Base-by-base conservation (phyloP, 2,888 invertebrate genomes). In the Xestia sexstrigata region DNA sequence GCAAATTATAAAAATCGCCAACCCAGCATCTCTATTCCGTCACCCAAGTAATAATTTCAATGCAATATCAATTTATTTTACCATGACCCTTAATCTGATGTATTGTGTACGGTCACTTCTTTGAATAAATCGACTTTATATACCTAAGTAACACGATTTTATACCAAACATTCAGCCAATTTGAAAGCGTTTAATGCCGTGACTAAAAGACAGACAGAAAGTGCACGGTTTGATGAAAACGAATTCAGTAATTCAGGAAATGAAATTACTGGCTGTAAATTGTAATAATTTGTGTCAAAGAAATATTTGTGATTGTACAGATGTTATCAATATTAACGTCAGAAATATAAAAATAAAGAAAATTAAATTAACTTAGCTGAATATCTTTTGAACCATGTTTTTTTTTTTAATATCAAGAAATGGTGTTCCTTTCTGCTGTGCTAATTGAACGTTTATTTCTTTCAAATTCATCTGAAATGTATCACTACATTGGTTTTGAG, bases 191-290 rank as follows among this genome's bases (percentile, higher is more conserved):
- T 81, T 83, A 82, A 63, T 89, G 75, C 86, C 92, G 92, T 93
- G 93, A 93, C 91, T 92, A 84, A 89, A 89, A 90, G 83, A 83
- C 81, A 76, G 85, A 87, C 85, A 88, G 93, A 93, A 93, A 93
- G 92, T 89, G 85, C 90, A 90, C 89, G 90, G 91, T 90, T 84
- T 70, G 35, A 86, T 66, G 75, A 69, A 87, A 86, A 79, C 79
- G 65, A 78, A 87, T 76, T 55, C 76, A 77, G 55, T 75, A 83
- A 86, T 75, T 47, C 76, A 79, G 55, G 84, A 86, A 86, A 83
- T 83, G 17, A 35, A 86, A 52, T 65, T 55, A 74, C 55, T n/a
- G 13, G 7, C n/a, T 55, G n/a, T 60, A 30, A 68, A 68, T 39
- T 74, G 70, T 5, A 65, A 65, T 60, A 39, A 60, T 49, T 70